These are phyloP conservation scores for Petrolisthes manimaculis DNA, from an alignment of 2,888 invertebrate genomes.

Conservation along the genomic window DNA sequence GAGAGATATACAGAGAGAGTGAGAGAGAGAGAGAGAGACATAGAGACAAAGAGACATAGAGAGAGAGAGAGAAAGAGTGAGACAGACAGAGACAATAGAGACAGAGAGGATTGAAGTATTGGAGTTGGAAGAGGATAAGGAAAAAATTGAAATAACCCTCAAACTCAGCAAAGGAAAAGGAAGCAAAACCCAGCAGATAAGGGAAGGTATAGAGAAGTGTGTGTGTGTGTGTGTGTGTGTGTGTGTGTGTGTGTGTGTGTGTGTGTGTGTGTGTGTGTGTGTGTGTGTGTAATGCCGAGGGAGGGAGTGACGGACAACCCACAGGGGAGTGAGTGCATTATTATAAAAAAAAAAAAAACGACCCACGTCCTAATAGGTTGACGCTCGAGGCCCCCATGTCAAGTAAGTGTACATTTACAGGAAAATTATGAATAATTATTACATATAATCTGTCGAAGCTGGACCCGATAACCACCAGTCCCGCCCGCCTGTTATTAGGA, in stretches of 20 bases:
- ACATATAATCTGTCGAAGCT: slow-evolving; percentile 40
- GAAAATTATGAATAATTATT: slow-evolving; percentile 38
- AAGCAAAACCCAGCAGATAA: neutral
- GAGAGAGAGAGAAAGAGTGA: neutral
- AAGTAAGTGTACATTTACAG: slow-evolving; percentile 27
- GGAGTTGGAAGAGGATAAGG: neutral
- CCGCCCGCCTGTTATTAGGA: slow-evolving; percentile 32
- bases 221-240: too few species aligned
- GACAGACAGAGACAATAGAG: neutral
- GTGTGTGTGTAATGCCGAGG: too few species aligned
- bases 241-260: too few species aligned
- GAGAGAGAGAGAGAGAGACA: neutral
- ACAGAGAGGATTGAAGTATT: neutral
- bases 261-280: too few species aligned
- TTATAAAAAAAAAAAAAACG: neutral
- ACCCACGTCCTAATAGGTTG: slow-evolving; percentile 9
- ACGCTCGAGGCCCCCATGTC: slow-evolving; percentile 28
- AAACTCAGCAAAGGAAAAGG: neutral
- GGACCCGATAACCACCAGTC: slow-evolving; percentile 25
- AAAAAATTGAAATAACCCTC: neutral
- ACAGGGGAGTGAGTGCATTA: neutral
- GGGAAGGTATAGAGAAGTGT: neutral
- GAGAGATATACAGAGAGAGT: too few species aligned
- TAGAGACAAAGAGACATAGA: neutral
- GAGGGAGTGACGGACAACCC: neutral